Evolutionary conservation across 1,140 invertebrate species (phyloP), one percentile per base, ranked within the genome.

Genomic region (Atta cephalotes): DNA sequence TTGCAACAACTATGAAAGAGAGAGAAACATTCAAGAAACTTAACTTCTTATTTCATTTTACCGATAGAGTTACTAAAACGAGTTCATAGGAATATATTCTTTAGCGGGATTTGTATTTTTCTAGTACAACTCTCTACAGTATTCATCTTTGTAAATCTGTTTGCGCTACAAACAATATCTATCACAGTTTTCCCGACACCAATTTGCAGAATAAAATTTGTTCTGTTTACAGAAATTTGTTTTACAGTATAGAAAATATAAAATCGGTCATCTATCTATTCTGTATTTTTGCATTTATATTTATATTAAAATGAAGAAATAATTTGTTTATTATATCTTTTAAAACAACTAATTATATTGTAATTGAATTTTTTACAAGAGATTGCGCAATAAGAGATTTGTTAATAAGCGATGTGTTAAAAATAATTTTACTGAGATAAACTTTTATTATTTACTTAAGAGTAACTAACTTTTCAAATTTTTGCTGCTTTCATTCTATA

Each of bases 21-120:
- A 31, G 3, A 31, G 28, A 76, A 84, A 87, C 51, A 84, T 87
- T 87, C 60, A 76, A 65, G 25, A 71, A 56, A 18, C 70, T 87
- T 66, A 74, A 51, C 78, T 58, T 87, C 35, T 76, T 87, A 76
- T 35, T 45, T 65, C 39, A 49, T 28, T 21, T 16, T 45, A 39
- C 25, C 65, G 39, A 71, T 70, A 53, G 56, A 79, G 18, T 79
- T 86, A 79, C 18, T 81, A 10, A 25, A 45, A 49, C 51, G 7
- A 16, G 45, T 63, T 18, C n/a, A 28, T 18, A 53, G 10, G 39
- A 78, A 77, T 78, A 21, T n/a, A 85, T 78, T 51, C 70, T 82
- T 78, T 78, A 85, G 49, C 49, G 31, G 21, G 39, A 85, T 63
- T 65, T 85, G 28, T 78, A 65, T 77, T 28, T 85, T 39, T 85